phyloP scores from a whole-genome alignment of 2,888 invertebrate genomes.

The Eupeodes luniger region DNA sequence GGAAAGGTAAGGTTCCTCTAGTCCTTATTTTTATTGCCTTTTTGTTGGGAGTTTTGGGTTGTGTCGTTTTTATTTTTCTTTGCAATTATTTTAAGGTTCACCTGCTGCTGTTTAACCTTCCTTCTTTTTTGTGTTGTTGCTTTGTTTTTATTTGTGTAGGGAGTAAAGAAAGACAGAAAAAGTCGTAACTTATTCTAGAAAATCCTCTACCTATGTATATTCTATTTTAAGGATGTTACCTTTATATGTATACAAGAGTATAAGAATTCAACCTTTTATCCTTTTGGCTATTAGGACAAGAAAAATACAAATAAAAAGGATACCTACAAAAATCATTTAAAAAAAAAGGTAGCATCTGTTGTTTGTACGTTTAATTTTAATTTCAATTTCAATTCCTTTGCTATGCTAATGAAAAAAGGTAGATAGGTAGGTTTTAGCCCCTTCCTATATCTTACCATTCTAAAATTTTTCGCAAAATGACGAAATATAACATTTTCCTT shows the following conservation, averaged over 20 bases:
- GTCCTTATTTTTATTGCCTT: slow-evolving; percentile 31
- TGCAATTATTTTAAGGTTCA: slow-evolving; percentile 40
- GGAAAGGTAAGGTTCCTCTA: too few relatives aligned
- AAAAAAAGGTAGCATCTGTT: slow-evolving; percentile 37
- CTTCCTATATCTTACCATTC: background rate
- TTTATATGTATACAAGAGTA: background rate
- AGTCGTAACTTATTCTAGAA: slow-evolving; percentile 5
- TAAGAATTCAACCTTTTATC: slow-evolving; percentile 26
- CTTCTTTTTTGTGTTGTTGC: background rate
- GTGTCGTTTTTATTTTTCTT: slow-evolving; percentile 17
- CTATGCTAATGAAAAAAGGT: slow-evolving; percentile 44
- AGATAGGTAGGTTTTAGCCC: background rate
- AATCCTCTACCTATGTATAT: background rate
- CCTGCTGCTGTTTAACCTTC: slow-evolving; percentile 26
- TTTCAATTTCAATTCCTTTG: slow-evolving; percentile 29
- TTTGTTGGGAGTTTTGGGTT: slow-evolving; percentile 12
- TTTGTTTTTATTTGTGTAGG: background rate
- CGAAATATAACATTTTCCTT: slow-evolving; percentile 6
- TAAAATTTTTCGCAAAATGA: background rate
- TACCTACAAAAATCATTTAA: slow-evolving; percentile 20
- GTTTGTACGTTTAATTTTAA: slow-evolving; percentile 14
- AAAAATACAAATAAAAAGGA: background rate
- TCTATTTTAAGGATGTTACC: slow-evolving; percentile 26
- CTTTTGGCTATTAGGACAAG: slow-evolving; percentile 1
- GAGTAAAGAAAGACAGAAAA: background rate